phyloP scores from a whole-genome alignment of 2,113 vertebrate genomes.

The Brevimyrus niger region DNA sequence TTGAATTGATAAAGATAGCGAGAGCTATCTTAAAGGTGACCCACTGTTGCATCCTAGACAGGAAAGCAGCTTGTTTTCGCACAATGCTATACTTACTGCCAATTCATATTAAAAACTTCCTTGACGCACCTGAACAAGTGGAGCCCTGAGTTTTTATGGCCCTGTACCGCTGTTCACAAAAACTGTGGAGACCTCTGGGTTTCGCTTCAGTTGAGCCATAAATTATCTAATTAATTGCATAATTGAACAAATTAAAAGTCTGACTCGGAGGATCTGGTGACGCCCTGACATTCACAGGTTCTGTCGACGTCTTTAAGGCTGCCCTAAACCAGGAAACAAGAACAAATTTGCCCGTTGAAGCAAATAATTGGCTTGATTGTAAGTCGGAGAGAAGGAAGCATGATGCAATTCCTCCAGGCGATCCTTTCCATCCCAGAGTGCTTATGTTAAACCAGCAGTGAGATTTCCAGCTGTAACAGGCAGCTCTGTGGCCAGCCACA shows the following conservation, averaged over 20 bases:
- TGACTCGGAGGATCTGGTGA: constrained; percentile 41
- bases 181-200: constrained; percentile 34
- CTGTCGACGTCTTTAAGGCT: constrained; percentile 56
- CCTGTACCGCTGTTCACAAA: constrained; percentile 22
- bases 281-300: constrained; percentile 48
- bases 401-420: constrained; percentile 26
- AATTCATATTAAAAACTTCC: neutral
- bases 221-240: constrained; percentile 57
- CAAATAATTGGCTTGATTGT: constrained; percentile 57
- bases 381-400: constrained; percentile 43
- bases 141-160: neutral
- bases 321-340: constrained; percentile 46
- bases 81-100: neutral
- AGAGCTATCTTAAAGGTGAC: neutral
- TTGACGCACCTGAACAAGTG: neutral
- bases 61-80: neutral
- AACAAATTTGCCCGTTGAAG: constrained; percentile 58
- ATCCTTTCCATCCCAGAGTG: neutral
- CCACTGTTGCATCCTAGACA: neutral
- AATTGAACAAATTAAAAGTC: constrained; percentile 60
- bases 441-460: neutral
- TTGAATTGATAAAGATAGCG: neutral
- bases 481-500: neutral
- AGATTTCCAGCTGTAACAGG: neutral
- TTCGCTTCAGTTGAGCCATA: constrained; percentile 58